Evolutionary conservation across 1,140 invertebrate genomes (phyloP).

Genomic region (Capitella teleta): DNA sequence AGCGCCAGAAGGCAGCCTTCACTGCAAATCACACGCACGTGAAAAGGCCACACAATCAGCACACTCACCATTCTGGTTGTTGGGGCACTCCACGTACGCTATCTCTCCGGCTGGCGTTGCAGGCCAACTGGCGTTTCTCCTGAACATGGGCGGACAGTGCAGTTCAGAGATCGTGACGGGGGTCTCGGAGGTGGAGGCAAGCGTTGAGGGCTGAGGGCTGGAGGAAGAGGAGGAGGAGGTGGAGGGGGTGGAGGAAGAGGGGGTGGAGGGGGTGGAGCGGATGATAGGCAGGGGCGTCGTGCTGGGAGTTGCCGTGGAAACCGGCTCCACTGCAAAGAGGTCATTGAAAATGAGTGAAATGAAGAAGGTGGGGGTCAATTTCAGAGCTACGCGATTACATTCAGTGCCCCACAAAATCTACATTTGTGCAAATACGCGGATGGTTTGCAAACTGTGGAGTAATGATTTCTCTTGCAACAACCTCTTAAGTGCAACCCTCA

Average conservation of each 20-base stretch:
- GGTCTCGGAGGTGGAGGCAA: background rate
- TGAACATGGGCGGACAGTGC: background rate
- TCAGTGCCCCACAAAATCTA: too few species aligned
- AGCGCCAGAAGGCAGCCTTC: background rate
- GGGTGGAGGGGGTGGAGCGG: background rate
- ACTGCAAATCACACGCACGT: background rate
- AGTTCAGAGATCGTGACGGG: background rate
- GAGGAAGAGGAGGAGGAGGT: background rate
- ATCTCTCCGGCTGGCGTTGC: background rate
- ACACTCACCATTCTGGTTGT: background rate
- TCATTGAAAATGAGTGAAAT: too few species aligned
- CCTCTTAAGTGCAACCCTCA: background rate
- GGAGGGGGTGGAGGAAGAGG: background rate
- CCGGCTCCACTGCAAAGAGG: too few species aligned
- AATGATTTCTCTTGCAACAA: too few species aligned
- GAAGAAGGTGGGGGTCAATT: too few species aligned
- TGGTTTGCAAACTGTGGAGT: too few species aligned
- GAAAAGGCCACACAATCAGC: too few species aligned
- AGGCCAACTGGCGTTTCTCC: conserved; percentile 1
- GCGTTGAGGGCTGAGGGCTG: background rate
- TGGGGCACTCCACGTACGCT: background rate
- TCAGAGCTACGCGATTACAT: too few species aligned
- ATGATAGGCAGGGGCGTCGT: background rate
- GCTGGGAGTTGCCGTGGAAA: background rate
- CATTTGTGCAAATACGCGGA: too few species aligned